Percentiles rank a stretch among this genome's conserved stretches.
These are phyloP conservation scores for Petrocephalus microphthalmus DNA, from an alignment of 2,113 vertebrate species.

Conservation along the genomic window DNA sequence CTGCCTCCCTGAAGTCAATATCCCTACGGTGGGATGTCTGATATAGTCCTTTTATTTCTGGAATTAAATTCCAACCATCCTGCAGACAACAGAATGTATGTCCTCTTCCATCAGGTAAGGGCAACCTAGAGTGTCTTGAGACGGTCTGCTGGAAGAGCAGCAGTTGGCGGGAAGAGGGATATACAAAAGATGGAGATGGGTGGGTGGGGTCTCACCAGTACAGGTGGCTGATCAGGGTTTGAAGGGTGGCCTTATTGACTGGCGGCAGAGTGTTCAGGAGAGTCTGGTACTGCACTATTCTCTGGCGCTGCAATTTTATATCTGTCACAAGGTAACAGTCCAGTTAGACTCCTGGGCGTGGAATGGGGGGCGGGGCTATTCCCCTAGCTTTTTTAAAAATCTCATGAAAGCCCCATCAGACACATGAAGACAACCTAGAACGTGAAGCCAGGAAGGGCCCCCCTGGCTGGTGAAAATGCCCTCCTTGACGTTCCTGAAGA, in stretches of 20 bases:
- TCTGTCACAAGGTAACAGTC: constrained; percentile 37
- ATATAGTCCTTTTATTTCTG: background rate
- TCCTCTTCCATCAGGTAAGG: background rate
- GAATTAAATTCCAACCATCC: background rate
- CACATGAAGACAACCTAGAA: constrained; percentile 52
- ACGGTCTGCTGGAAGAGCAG: background rate
- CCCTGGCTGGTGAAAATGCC: constrained; percentile 62
- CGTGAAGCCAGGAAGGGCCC: constrained; percentile 54
- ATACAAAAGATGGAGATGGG: background rate
- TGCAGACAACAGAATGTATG: background rate
- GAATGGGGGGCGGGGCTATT: background rate
- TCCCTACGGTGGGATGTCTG: too few relatives aligned
- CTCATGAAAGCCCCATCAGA: background rate
- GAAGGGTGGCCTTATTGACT: constrained; percentile 66
- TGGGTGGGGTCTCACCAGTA: constrained; percentile 56
- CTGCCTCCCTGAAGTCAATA: too few relatives aligned
- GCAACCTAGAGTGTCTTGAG: background rate
- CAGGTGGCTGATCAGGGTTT: constrained; percentile 66
- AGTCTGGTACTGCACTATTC: constrained; percentile 51
- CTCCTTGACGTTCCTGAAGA: constrained; percentile 64
- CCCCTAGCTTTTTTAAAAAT: background rate
- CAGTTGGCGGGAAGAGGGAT: background rate
- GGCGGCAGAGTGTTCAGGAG: constrained; percentile 60
- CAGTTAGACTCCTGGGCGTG: background rate
- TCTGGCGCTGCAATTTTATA: constrained; percentile 51